Evolutionary conservation across 1,140 invertebrate genomes (phyloP).

Genomic region (Leucophenga varia): DNA sequence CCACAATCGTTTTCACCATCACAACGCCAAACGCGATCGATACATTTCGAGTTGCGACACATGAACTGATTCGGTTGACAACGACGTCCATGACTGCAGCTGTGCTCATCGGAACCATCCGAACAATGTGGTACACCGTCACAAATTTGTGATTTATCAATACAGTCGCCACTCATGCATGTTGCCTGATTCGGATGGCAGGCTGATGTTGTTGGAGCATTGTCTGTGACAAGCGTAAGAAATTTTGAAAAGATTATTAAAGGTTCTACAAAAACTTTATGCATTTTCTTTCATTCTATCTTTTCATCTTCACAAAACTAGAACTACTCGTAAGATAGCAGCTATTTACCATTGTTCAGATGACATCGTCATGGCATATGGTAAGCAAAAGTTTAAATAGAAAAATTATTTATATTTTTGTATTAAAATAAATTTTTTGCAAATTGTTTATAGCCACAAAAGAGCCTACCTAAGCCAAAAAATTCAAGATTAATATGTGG

Average conservation of each 20-base stretch:
- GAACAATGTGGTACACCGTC: slow-evolving; percentile 79
- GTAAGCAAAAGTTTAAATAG: no score
- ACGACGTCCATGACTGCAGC: slow-evolving; percentile 74
- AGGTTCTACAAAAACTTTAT: no score
- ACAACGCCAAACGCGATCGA: slow-evolving; percentile 90
- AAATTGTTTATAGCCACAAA: no score
- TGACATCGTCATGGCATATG: no score
- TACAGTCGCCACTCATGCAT: slow-evolving; percentile 89
- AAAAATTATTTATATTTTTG: no score
- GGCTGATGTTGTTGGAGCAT: slow-evolving; percentile 58
- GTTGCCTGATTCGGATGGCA: slow-evolving; percentile 82
- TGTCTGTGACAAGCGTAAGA: slow-evolving; percentile 30
- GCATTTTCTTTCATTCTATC: no score
- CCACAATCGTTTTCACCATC: slow-evolving; percentile 89
- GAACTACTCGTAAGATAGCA: no score
- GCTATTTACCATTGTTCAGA: no score
- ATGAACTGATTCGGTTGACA: slow-evolving; percentile 94
- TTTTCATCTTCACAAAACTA: no score
- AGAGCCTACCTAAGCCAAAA: slow-evolving; percentile 49
- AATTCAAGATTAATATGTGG: slow-evolving; percentile 54
- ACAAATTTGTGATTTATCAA: slow-evolving; percentile 78
- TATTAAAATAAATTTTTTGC: no score
- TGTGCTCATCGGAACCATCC: slow-evolving; percentile 86
- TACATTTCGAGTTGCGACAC: slow-evolving; percentile 84
- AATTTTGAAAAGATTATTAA: no score